A percentile compares a stretch with the other conserved stretches of the same genome.
phyloP scores from a whole-genome alignment of 2,888 invertebrate species.

The Silvanus unidentatus region DNA sequence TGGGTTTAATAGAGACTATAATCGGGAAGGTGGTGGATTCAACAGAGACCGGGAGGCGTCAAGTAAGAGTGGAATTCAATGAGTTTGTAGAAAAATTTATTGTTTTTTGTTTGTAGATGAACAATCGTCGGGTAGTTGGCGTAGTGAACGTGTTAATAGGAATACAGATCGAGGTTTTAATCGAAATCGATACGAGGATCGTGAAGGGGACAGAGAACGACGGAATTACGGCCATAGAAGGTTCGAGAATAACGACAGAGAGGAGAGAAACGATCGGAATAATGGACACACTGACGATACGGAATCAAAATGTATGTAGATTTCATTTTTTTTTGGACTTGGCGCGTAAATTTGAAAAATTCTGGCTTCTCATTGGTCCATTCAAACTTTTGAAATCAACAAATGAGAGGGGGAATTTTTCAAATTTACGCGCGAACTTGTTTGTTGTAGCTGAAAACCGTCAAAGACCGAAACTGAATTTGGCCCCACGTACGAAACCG shows the following conservation, averaged over 20 bases:
- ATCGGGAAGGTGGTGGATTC: slow-evolving; percentile 23
- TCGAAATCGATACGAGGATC: neutral
- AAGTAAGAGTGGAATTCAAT: too few relatives aligned
- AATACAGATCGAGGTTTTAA: slow-evolving; percentile 1
- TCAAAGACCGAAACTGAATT: slow-evolving; percentile 71
- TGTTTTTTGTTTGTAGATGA: neutral
- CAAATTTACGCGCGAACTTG: too few relatives aligned
- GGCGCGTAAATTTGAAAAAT: too few relatives aligned
- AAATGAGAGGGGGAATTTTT: too few relatives aligned
- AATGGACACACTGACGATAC: too few relatives aligned
- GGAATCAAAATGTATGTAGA: too few relatives aligned
- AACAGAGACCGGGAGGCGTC: slow-evolving; percentile 15
- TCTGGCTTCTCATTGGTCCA: too few relatives aligned
- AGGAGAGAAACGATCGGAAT: neutral
- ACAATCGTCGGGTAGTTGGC: slow-evolving; percentile 1
- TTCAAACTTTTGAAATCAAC: too few relatives aligned
- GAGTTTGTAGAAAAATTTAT: too few relatives aligned
- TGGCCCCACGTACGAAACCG: slow-evolving; percentile 77
- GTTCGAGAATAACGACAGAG: neutral
- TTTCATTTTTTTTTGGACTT: too few relatives aligned
- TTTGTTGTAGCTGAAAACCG: slow-evolving; percentile 41
- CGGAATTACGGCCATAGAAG: neutral
- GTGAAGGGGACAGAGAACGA: neutral
- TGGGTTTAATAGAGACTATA: slow-evolving; percentile 30
- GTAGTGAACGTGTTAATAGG: neutral